Percentiles rank a stretch among this genome's conserved stretches.
Evolutionary conservation across 2,888 invertebrate species (phyloP).

Genomic region (Exocentrus adspersus): DNA sequence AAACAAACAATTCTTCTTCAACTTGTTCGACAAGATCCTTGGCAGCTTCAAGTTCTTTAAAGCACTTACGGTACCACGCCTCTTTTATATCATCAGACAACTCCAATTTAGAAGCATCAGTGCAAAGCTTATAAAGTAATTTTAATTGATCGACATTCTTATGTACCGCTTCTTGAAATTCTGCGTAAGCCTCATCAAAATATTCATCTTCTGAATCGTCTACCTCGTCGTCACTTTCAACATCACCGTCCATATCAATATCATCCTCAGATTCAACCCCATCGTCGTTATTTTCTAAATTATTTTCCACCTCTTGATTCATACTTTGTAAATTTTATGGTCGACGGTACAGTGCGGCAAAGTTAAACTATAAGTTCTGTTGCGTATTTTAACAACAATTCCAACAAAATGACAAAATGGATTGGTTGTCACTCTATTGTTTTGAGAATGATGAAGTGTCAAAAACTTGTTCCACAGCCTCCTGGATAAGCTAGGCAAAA

Average conservation of each 20-base stretch:
- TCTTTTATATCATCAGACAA: slow-evolving; percentile 1
- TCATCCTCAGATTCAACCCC: background rate
- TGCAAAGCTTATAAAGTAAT: slow-evolving; percentile 13
- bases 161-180: slow-evolving; percentile 17
- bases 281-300: slow-evolving; percentile 1
- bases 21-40: slow-evolving; percentile 8
- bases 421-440: too few species aligned
- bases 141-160: slow-evolving; percentile 16
- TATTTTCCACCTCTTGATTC: slow-evolving; percentile 8
- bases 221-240: background rate
- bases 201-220: slow-evolving; percentile 19
- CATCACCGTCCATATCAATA: background rate
- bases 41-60: slow-evolving; percentile 23
- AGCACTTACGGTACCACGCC: background rate
- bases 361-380: too few species aligned
- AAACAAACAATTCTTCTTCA: background rate
- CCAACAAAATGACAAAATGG: too few species aligned
- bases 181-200: slow-evolving; percentile 18
- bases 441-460: too few species aligned
- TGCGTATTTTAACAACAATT: too few species aligned
- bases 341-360: too few species aligned
- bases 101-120: background rate
- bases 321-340: background rate
- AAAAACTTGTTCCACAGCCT: too few species aligned
- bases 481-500: too few species aligned